Evolutionary conservation across 2,113 vertebrate genomes (phyloP), one percentile per base, ranked within the genome.

Genomic region (Nyctereutes procyonoides): DNA sequence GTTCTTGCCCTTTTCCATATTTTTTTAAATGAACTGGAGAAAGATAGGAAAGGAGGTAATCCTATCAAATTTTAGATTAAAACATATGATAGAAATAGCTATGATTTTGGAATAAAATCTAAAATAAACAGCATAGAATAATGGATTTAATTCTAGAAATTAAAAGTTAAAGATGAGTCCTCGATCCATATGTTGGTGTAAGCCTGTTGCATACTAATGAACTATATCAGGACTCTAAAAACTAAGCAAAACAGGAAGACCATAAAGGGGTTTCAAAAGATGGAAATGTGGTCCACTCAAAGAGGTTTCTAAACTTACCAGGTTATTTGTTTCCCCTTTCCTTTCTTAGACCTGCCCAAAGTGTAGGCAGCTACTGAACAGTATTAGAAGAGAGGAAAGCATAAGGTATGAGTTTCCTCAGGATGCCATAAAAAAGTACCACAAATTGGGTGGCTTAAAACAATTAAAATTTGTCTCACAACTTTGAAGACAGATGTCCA

Each of bases 11-110:
- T n/a, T 84, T 89, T 67, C 28, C 24, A 20, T 58, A 43, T 53
- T 73, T 94, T 94, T 83, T 71, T 24, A 56, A 89, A 73, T 89
- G 28, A 92, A 56, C 48, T 43, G 43, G 28, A 79, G 22, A 92
- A 92, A 63, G 24, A 65, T 35, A 95, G n/a, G n/a, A n/a, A 90
- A 71, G 14, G 35, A 81, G 11, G 15, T 77, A 88, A 53, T 55
- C 5, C 17, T 60, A 88, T 62, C 0, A 15, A 58, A 53, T 71
- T 94, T 93, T 79, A 38, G 20, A 67, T 90, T 73, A 56, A 84
- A 73, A 58, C 56, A 38, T 76, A 24, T 22, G 1, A 32, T 69
- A 79, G 19, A 76, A 84, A 90, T 63, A 55, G 8, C 30, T 73
- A 11, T 85, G 13, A 51, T 65, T 38, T 73, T 15, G 48, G 8